Evolutionary conservation across 1,140 invertebrate species (phyloP).

Genomic region (Cephus cinctus): DNA sequence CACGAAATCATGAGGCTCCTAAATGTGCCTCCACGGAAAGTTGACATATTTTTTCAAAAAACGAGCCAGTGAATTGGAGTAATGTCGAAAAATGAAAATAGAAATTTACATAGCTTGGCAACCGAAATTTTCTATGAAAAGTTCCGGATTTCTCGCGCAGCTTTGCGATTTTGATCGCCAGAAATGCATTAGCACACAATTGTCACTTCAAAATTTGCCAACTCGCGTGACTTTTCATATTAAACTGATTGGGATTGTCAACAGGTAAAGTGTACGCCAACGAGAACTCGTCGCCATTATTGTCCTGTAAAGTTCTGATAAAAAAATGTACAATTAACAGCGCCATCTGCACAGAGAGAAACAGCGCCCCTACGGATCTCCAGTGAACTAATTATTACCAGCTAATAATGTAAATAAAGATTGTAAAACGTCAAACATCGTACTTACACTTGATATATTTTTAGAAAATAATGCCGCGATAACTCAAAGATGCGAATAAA

Average conservation of each 20-base stretch:
- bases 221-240: conserved; percentile 9
- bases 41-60: not conserved
- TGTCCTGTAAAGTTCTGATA: conserved; percentile 14
- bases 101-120: conserved; percentile 14
- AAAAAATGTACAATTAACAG: too few species aligned
- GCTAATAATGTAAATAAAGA: too few species aligned
- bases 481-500: too few species aligned
- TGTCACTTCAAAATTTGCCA: not conserved
- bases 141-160: conserved; percentile 12
- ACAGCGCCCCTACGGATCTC: too few species aligned
- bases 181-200: not conserved
- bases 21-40: too few species aligned
- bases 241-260: conserved; percentile 24
- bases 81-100: not conserved
- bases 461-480: too few species aligned
- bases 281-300: conserved; percentile 32
- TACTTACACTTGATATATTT: too few species aligned
- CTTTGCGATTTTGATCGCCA: conserved; percentile 4
- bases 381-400: too few species aligned
- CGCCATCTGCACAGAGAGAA: too few species aligned
- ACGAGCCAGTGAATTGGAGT: not conserved
- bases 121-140: conserved; percentile 32
- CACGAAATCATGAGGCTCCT: too few species aligned
- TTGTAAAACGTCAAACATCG: too few species aligned
- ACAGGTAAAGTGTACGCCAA: conserved; percentile 31